Conservation (phyloP, 2,888 invertebrate genomes). For the Caenorhabditis doughertyi region DNA sequence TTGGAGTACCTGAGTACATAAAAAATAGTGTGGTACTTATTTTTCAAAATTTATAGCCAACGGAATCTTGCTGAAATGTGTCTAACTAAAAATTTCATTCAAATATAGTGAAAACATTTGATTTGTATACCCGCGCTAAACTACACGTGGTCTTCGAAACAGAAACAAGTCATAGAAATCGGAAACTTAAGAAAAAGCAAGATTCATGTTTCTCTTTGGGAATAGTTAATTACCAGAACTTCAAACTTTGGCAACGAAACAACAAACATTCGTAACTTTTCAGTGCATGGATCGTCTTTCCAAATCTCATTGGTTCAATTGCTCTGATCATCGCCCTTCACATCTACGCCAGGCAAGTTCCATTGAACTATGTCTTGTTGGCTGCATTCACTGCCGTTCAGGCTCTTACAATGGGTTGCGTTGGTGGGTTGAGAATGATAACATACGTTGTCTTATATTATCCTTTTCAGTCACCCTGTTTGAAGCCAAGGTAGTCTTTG, state of each 20-base stretch:
- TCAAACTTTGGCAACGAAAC: slow-evolving; percentile 11
- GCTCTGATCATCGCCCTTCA: slow-evolving; percentile 87
- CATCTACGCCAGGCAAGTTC: slow-evolving; percentile 89
- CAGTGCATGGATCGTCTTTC: slow-evolving; percentile 84
- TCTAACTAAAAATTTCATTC: too few relatives aligned
- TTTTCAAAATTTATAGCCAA: too few relatives aligned
- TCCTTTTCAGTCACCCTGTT: slow-evolving; percentile 87
- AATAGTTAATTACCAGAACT: slow-evolving; percentile 14
- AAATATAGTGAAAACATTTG: neutral
- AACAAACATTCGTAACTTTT: slow-evolving; percentile 59
- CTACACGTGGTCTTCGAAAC: neutral
- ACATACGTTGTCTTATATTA: neutral
- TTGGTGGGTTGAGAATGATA: slow-evolving; percentile 84
- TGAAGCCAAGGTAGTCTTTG: slow-evolving; percentile 88
- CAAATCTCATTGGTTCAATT: slow-evolving; percentile 85
- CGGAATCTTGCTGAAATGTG: too few relatives aligned
- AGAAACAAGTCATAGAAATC: neutral
- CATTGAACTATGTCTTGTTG: slow-evolving; percentile 90
- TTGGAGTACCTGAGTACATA: too few relatives aligned
- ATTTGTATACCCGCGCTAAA: too few relatives aligned
- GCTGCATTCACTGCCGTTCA: slow-evolving; percentile 89
- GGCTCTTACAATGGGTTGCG: slow-evolving; percentile 89
- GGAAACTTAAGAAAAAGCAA: neutral
- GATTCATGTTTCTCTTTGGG: slow-evolving; percentile 10
- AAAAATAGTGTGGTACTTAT: too few relatives aligned